Conservation (phyloP, 2,113 vertebrate genomes). For the Tonatia bakeri region DNA sequence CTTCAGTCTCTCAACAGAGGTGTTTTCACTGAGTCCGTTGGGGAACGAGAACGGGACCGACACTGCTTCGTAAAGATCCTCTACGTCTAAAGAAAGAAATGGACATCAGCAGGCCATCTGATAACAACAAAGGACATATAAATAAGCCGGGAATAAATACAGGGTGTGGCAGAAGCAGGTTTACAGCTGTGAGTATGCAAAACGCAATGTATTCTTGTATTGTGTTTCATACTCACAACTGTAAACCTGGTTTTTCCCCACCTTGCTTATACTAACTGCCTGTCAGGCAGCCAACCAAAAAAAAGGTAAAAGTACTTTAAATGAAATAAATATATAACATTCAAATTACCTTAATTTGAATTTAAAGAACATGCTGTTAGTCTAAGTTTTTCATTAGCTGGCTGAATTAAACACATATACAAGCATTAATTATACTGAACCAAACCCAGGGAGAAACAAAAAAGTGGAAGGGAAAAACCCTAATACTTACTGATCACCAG, state of each 20-base stretch:
- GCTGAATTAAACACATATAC: background rate
- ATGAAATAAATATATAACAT: background rate
- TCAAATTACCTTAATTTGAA: background rate
- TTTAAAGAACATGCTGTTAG: background rate
- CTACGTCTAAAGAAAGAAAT: conserved; percentile 83
- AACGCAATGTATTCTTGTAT: too few species aligned
- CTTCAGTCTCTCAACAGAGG: conserved; percentile 79
- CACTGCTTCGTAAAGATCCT: conserved; percentile 83
- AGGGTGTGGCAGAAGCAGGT: background rate
- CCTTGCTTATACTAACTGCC: background rate
- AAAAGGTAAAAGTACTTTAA: background rate
- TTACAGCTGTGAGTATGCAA: too few species aligned
- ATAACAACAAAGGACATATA: background rate
- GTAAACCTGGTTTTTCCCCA: too few species aligned
- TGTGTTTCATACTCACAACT: too few species aligned
- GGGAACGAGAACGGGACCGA: conserved; percentile 35
- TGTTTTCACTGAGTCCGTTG: conserved; percentile 64
- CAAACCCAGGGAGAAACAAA: background rate
- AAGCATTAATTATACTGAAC: background rate
- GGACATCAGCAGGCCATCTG: background rate
- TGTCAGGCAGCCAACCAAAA: background rate
- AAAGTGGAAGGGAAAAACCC: background rate
- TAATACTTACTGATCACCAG: background rate
- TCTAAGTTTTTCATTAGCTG: background rate
- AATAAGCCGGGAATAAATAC: background rate